These are phyloP conservation scores for Callorhinus ursinus DNA, from an alignment of 2,113 vertebrate genomes.

Conservation along the genomic window DNA sequence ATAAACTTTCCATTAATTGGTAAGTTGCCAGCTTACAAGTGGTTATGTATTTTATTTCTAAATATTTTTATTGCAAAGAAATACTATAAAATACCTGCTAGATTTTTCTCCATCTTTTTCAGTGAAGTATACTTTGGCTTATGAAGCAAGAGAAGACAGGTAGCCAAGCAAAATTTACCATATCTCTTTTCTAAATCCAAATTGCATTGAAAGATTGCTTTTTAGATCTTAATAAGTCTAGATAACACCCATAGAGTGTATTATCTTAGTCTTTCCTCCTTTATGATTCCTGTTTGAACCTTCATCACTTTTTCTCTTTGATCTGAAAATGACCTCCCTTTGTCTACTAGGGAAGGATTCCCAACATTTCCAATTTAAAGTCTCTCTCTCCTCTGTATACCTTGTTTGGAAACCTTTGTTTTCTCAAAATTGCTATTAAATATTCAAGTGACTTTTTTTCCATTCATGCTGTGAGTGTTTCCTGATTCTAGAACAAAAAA, in stretches of 20 bases:
- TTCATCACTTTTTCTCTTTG: neutral
- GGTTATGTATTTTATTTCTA: neutral
- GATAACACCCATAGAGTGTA: neutral
- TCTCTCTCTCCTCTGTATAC: neutral
- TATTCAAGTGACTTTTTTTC: neutral
- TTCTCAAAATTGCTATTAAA: slow-evolving; percentile 12
- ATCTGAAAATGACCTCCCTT: neutral
- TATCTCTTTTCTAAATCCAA: slow-evolving; percentile 22
- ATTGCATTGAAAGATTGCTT: neutral
- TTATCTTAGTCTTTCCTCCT: neutral
- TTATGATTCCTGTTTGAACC: neutral
- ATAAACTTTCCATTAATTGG: neutral
- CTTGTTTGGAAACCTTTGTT: neutral
- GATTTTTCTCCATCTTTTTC: neutral
- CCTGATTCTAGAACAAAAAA: neutral
- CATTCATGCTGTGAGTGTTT: neutral
- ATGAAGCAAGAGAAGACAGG: neutral
- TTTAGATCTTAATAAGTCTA: neutral
- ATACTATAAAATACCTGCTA: neutral
- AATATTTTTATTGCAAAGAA: neutral
- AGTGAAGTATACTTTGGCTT: neutral
- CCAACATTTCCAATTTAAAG: neutral
- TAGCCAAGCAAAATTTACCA: neutral
- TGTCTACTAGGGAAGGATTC: neutral
- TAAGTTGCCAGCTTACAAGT: neutral